Evolutionary conservation across 2,113 vertebrate genomes (phyloP).

Genomic region (Myocastor coypus): DNA sequence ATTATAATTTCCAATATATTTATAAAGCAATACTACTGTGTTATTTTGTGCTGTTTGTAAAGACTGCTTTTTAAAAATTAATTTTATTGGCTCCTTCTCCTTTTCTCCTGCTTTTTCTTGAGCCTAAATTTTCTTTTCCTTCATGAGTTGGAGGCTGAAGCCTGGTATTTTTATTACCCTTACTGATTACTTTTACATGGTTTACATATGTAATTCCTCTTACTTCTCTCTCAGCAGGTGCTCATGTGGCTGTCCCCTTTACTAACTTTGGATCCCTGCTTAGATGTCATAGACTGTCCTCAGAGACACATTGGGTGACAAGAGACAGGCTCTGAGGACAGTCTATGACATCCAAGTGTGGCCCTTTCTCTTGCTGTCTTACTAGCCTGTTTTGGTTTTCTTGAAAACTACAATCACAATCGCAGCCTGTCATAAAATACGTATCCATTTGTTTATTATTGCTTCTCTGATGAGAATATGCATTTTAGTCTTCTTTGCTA

Average conservation of each 20-base stretch:
- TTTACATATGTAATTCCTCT: constrained; percentile 17
- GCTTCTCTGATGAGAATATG: not conserved
- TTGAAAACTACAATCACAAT: not conserved
- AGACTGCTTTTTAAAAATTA: not conserved
- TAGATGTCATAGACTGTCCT: not conserved
- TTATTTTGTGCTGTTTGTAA: constrained; percentile 22
- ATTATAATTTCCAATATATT: not conserved
- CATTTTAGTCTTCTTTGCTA: not conserved
- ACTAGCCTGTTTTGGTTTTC: not conserved
- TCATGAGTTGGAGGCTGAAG: not conserved
- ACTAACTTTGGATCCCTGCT: not conserved
- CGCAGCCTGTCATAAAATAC: not conserved
- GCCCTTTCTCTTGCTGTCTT: not conserved
- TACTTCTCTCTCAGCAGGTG: not conserved
- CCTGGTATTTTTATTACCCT: not conserved
- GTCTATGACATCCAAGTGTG: too few relatives aligned
- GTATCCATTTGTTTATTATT: too few relatives aligned
- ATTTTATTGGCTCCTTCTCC: not conserved
- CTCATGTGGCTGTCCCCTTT: not conserved
- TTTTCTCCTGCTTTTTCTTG: not conserved
- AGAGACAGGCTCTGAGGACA: too few relatives aligned
- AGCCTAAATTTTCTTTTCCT: constrained; percentile 15
- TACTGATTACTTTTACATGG: not conserved
- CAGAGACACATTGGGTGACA: too few relatives aligned
- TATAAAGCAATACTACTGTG: constrained; percentile 1